Base-by-base conservation (phyloP, 2,797 vertebrate genomes). In the Cryptoprocta ferox region DNA sequence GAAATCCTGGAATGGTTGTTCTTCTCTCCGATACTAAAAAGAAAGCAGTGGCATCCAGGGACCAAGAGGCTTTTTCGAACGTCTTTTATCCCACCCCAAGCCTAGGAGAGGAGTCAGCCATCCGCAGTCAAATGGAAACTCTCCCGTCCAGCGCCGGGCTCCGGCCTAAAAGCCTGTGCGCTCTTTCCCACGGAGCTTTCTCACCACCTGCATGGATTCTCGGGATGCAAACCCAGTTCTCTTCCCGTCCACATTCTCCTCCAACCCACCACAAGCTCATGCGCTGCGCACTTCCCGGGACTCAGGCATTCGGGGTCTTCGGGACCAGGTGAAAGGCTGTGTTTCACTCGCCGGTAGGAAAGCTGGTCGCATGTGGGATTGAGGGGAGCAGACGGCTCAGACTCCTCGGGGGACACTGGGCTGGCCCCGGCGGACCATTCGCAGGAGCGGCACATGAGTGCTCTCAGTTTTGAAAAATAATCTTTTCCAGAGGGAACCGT, bases 141-240 rank as follows among this genome's bases (percentile, higher is more conserved):
- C 50, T 94, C 86, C 89, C 90, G 90, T 50, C 21, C 82, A 88
- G 96, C n/a, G 15, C 63, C 78, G 37, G 94, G 84, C 53, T 88
- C 94, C 91, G 83, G 68, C 87, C 91, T 93, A 95, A 97, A 94
- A 97, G 98, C 98, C 92, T 93, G 81, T 98, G 95, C 78, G 73
- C 95, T 98, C 96, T 94, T 81, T 95, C 97, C 97, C 92, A 89
- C 87, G 80, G 15, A 92, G 81, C n/a, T 70, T 0, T 88, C 86
- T 97, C 95, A 37, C 42, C 28, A 19, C 50, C 63, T 24, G 28
- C n/a, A 5, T 15, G 30, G 42, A 16, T 71, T 80, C 53, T 97
- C 94, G 56, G 97, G 98, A 97, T 82, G 83, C 86, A 98, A 98
- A 97, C 97, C 97, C 97, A 97, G 95, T 98, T 97, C 97, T 70